Evolutionary conservation across 2,888 invertebrate species (phyloP).

Genomic region (Epirrhoe alternata): DNA sequence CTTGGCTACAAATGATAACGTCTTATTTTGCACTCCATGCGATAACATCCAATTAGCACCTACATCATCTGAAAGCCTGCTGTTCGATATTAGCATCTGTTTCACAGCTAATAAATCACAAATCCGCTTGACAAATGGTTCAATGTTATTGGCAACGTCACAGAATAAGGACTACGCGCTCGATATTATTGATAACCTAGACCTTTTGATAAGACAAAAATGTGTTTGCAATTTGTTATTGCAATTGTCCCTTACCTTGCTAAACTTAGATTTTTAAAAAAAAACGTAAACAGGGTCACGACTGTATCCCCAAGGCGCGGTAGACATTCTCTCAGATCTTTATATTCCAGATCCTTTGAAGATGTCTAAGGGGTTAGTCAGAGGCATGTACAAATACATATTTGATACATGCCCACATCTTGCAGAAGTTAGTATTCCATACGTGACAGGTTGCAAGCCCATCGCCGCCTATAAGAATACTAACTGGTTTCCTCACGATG

Average conservation of each 20-base stretch:
- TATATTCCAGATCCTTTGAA: too few relatives aligned
- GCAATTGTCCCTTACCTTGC: not conserved
- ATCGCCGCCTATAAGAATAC: too few relatives aligned
- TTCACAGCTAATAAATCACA: slow-evolving; percentile 30
- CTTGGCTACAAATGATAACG: slow-evolving; percentile 37
- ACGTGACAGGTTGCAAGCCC: too few relatives aligned
- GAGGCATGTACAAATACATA: too few relatives aligned
- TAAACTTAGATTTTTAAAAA: not conserved
- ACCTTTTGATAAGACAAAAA: slow-evolving; percentile 23
- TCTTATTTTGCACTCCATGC: slow-evolving; percentile 41
- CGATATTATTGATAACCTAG: slow-evolving; percentile 32
- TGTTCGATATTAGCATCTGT: slow-evolving; percentile 27
- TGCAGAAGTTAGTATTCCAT: too few relatives aligned
- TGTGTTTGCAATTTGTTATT: not conserved
- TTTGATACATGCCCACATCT: too few relatives aligned
- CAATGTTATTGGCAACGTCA: slow-evolving; percentile 25
- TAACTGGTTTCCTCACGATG: too few relatives aligned
- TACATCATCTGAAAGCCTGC: slow-evolving; percentile 11
- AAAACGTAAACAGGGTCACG: too few relatives aligned
- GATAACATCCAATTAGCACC: slow-evolving; percentile 29
- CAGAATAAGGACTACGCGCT: slow-evolving; percentile 14
- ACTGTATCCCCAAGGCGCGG: too few relatives aligned
- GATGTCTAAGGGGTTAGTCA: too few relatives aligned
- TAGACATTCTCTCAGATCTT: too few relatives aligned
- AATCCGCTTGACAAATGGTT: slow-evolving; percentile 29